These are phyloP conservation scores for Balaenoptera acutorostrata DNA, from an alignment of 2,113 vertebrate species.

Conservation along the genomic window DNA sequence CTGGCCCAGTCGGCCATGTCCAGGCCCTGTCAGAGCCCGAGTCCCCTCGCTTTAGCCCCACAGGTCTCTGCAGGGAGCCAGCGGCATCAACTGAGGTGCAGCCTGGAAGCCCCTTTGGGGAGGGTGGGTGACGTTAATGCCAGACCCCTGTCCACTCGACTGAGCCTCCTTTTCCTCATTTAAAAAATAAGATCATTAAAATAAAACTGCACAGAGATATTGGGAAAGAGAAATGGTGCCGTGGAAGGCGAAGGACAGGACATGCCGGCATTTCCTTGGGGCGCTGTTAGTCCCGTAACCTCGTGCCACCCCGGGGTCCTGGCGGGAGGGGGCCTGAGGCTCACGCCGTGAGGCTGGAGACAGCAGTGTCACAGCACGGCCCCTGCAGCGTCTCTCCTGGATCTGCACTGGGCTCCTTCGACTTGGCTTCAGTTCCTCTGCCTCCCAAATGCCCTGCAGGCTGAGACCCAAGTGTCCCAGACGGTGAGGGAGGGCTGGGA, in stretches of 20 bases:
- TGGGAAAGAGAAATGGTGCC: fast-evolving
- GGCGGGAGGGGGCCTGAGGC: neutral
- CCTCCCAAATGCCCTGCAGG: fast-evolving
- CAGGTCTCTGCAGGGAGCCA: neutral
- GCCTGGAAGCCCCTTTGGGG: fast-evolving
- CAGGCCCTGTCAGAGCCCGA: neutral
- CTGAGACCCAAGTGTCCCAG: too few relatives aligned
- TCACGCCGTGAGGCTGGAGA: too few relatives aligned
- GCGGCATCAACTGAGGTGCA: neutral
- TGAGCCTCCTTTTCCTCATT: neutral
- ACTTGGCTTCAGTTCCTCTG: neutral
- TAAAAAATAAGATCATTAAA: too few relatives aligned
- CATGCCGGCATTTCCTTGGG: fast-evolving
- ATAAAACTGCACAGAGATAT: too few relatives aligned
- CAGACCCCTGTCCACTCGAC: fast-evolving
- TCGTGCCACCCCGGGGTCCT: fast-evolving
- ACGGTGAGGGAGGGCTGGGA: fast-evolving
- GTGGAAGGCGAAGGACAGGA: neutral
- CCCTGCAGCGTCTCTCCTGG: fast-evolving
- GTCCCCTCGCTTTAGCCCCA: fast-evolving
- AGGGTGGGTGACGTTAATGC: fast-evolving
- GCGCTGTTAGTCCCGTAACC: neutral
- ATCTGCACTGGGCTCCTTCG: neutral
- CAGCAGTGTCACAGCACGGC: neutral
- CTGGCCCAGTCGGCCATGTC: fast-evolving